These are phyloP conservation scores for Platanista minor DNA, from an alignment of 2,113 vertebrate genomes.

Conservation along the genomic window DNA sequence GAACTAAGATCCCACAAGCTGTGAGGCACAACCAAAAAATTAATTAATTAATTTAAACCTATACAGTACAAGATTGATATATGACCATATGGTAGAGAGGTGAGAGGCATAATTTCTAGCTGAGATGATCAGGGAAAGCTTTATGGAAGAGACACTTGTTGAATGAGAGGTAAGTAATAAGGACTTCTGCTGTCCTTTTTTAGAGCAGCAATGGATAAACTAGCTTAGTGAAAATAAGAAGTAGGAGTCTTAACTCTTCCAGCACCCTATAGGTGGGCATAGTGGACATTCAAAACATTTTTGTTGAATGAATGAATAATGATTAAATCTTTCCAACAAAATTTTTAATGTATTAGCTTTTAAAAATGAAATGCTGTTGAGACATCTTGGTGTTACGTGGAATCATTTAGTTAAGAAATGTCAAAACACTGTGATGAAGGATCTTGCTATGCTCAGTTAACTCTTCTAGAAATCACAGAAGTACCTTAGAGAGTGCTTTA, in stretches of 20 bases:
- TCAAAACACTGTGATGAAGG: not conserved
- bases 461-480: conserved; percentile 9
- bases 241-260: not conserved
- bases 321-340: not conserved
- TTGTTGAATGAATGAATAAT: not conserved
- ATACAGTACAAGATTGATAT: not conserved
- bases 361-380: not conserved
- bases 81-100: not conserved
- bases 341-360: not conserved
- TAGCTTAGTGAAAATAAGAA: not conserved
- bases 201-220: not conserved
- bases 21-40: fast-evolving
- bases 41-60: too few species aligned
- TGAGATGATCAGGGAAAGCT: not conserved
- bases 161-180: not conserved
- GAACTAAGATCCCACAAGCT: too few species aligned
- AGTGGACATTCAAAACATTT: not conserved
- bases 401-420: not conserved
- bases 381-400: not conserved
- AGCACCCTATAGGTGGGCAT: not conserved
- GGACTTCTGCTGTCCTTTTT: not conserved
- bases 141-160: not conserved
- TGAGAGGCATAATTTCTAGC: not conserved
- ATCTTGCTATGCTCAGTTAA: not conserved
- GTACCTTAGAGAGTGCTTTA: not conserved